Evolutionary conservation across 2,113 vertebrate genomes (phyloP), one percentile per base, ranked within the genome.

Genomic region (Etheostoma spectabile): DNA sequence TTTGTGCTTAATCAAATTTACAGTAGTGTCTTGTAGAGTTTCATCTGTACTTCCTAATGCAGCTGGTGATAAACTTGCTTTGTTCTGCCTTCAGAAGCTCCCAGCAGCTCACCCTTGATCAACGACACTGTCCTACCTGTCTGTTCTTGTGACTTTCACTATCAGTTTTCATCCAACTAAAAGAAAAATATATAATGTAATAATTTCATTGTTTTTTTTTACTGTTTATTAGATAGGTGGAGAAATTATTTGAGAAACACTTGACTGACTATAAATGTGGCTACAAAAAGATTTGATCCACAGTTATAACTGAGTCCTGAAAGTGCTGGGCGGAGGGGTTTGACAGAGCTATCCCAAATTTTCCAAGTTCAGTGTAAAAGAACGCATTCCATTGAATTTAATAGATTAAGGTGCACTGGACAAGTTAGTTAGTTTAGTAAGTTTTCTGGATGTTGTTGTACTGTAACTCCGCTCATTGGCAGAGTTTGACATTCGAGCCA

Each of bases 1-100:
- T 35, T 24, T 71, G 42, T 90, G 59, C 64, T 67, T 27, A 48
- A 82, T 76, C 72, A 49, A 69, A 74, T 82, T 75, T 65, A 27
- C 24, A 30, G 33, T 70, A 2, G 70, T 49, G 52, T 84, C 10
- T 53, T 61, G n/a, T 48, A 15, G 22, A 33, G 55, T 74, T 86
- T 87, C 1, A 46, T 77, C 45, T 76, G n/a, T 72, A 38, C 15
- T 75, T 60, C 35, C 53, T 61, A 11, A 68, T 74, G 77, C 74
- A 83, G 76, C 60, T 71, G 21, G 21, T 70, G 62, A 73, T 57
- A 63, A 76, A 51, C 16, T 56, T 30, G 30, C 33, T 75, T 65
- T 56, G 22, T 71, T 63, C 35, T 16, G 22, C 61, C 38, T 61
- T 46, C 35, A 67, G 22, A 62, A 15, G 8, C 56, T 68, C 74